Evolutionary conservation across 2,797 vertebrate species (phyloP).

Genomic region (Percopsis omiscomaycus): DNA sequence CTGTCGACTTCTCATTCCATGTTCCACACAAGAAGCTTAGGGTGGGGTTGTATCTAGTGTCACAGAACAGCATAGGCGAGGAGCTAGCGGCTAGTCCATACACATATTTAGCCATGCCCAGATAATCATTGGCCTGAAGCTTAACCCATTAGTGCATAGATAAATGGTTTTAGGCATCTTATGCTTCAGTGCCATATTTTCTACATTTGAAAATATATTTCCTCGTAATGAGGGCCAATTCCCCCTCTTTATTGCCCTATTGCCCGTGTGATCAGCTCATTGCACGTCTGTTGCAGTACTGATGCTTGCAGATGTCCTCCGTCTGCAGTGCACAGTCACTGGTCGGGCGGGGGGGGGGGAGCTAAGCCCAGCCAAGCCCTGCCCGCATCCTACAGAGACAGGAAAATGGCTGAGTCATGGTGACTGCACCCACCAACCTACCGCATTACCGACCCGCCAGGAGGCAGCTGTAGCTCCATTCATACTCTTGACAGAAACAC

Average conservation of each 20-base stretch:
- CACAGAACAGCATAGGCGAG: not conserved
- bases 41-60: not conserved
- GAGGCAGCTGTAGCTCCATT: slow-evolving; percentile 3
- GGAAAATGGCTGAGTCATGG: slow-evolving; percentile 68
- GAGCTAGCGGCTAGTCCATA: not conserved
- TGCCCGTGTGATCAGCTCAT: slow-evolving; percentile 4
- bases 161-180: not conserved
- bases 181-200: not conserved
- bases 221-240: not conserved
- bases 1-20: slow-evolving; percentile 44
- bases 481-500: not conserved
- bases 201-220: not conserved
- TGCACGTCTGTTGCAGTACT: slow-evolving; percentile 29
- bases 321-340: slow-evolving; percentile 64
- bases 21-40: slow-evolving; percentile 32
- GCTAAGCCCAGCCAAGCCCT: slow-evolving; percentile 45
- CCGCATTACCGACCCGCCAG: slow-evolving; percentile 45
- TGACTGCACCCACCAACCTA: slow-evolving; percentile 46
- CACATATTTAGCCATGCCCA: not conserved
- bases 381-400: slow-evolving; percentile 37
- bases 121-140: too few relatives aligned
- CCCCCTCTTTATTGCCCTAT: not conserved
- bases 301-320: slow-evolving; percentile 46
- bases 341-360: slow-evolving; percentile 15
- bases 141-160: too few relatives aligned